These are phyloP conservation scores for Yponomeuta plumbellus DNA, from an alignment of 2,888 invertebrate genomes.

Conservation along the genomic window DNA sequence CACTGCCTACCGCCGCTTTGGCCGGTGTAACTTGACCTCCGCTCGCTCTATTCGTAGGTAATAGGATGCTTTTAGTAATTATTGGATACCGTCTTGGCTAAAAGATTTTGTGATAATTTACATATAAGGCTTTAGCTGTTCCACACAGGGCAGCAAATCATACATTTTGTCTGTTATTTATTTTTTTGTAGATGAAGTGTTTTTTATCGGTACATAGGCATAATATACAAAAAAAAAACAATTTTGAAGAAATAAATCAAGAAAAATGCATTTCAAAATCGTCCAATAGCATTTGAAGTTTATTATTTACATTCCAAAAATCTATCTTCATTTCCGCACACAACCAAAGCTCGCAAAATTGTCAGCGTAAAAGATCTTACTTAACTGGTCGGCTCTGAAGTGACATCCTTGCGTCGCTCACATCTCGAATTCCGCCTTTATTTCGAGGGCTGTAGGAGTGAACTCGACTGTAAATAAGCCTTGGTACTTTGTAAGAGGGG, in stretches of 20 bases:
- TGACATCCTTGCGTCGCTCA: not conserved
- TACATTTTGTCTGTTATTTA: no score
- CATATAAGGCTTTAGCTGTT: not conserved
- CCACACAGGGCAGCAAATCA: not conserved
- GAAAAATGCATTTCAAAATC: no score
- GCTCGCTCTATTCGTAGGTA: not conserved
- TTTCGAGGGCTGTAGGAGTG: not conserved
- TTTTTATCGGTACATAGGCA: no score
- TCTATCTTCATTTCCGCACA: not conserved
- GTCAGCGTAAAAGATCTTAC: not conserved
- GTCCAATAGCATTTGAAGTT: no score
- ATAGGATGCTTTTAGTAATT: not conserved
- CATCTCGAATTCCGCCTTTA: not conserved
- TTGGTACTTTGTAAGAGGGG: not conserved
- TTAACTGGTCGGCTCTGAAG: not conserved
- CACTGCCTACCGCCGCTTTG: slow-evolving; percentile 68
- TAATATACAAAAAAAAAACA: no score
- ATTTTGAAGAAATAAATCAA: no score
- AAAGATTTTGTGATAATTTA: no score
- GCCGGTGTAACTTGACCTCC: slow-evolving; percentile 41
- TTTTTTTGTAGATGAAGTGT: no score
- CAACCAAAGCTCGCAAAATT: not conserved
- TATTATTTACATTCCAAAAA: not conserved
- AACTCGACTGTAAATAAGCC: not conserved
- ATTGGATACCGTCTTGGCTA: no score